A percentile compares a stretch with the other conserved stretches of the same genome.
phyloP scores from a whole-genome alignment of 92 coral and sea anemone species.

The Bergia sp. region DNA sequence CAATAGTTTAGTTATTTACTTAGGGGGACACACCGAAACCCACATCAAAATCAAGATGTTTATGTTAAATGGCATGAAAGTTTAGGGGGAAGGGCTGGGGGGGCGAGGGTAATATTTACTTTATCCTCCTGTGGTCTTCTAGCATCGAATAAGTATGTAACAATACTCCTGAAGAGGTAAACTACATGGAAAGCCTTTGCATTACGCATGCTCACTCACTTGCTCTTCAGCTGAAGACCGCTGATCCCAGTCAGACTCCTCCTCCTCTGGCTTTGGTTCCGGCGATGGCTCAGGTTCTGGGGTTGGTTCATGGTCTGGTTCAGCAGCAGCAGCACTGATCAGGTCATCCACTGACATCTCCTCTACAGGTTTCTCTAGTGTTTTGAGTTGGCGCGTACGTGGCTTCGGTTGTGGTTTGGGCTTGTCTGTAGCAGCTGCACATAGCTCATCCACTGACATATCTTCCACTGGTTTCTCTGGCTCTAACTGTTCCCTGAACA shows the following conservation, averaged over 20 bases:
- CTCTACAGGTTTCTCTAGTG: constrained; percentile 74
- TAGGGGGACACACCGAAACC: no score
- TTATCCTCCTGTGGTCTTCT: no score
- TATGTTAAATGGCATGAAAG: no score
- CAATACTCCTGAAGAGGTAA: no score
- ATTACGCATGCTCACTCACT: neutral
- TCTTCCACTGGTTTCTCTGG: constrained; percentile 80
- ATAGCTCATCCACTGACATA: constrained; percentile 91
- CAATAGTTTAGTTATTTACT: no score
- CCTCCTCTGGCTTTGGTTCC: constrained; percentile 8
- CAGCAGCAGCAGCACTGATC: constrained; percentile 74
- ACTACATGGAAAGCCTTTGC: no score
- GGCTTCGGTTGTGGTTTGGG: constrained; percentile 36
- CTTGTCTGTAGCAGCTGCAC: constrained; percentile 67
- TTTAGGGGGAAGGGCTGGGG: no score
- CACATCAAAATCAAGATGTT: no score
- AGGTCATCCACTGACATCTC: constrained; percentile 95
- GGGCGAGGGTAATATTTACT: no score
- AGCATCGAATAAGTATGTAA: no score
- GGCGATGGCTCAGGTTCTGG: neutral
- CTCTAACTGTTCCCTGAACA: constrained; percentile 21
- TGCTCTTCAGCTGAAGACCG: constrained; percentile 25
- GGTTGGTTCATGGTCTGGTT: neutral
- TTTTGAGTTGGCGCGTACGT: constrained; percentile 33
- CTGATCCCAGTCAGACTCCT: constrained; percentile 42